Conservation (phyloP, 2,113 vertebrate genomes). For the Conger conger region DNA sequence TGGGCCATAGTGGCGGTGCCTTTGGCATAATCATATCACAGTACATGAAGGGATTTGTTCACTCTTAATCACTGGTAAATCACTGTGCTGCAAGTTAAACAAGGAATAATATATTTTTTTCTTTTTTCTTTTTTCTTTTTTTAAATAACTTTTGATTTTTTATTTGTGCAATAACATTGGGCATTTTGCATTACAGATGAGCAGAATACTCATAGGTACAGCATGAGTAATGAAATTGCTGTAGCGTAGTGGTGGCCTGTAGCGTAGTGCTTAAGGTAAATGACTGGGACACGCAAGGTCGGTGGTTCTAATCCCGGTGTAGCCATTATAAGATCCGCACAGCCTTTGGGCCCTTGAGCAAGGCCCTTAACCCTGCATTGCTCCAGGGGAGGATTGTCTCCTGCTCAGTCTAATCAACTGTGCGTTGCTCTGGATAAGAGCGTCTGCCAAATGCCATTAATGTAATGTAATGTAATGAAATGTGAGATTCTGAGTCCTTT, state of each 20-base stretch:
- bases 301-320: too few relatives aligned
- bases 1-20: conserved; percentile 15
- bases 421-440: too few relatives aligned
- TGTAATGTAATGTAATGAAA: background rate
- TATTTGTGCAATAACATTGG: background rate
- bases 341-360: too few relatives aligned
- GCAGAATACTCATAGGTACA: background rate
- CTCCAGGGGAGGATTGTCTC: too few relatives aligned
- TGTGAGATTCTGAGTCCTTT: background rate
- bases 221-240: background rate
- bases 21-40: conserved; percentile 18
- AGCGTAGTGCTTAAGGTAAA: too few relatives aligned
- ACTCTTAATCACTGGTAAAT: conserved; percentile 32
- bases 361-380: too few relatives aligned
- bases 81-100: background rate
- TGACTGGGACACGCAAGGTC: too few relatives aligned
- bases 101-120: background rate
- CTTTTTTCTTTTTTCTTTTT: background rate
- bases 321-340: too few relatives aligned
- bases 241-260: too few relatives aligned
- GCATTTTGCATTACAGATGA: background rate
- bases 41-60: conserved; percentile 35
- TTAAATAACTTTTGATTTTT: background rate
- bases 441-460: too few relatives aligned
- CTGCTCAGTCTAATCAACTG: too few relatives aligned